Evolutionary conservation across 2,113 vertebrate species (phyloP), one percentile per base, ranked within the genome.

Genomic region (Stigmatopora argus): DNA sequence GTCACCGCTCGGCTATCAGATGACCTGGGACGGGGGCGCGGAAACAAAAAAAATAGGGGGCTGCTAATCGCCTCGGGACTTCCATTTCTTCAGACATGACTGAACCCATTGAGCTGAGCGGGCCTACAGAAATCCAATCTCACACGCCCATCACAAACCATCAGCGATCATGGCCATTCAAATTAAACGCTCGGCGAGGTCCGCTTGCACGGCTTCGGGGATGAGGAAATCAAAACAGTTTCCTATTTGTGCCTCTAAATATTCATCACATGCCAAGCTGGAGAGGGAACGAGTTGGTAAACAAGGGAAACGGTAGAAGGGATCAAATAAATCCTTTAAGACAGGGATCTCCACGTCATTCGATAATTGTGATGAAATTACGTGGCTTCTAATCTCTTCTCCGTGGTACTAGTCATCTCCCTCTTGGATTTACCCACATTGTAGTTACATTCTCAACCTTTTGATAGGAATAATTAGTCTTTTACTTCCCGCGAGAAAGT

Each of bases 321-420:
- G 80, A 85, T 85, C 72, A 89, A 79, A 85, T 81, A 84, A 89
- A 89, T 85, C 86, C 81, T 75, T 81, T 83, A 81, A 85, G 80
- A 81, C 77, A 78, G 75, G 77, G 68, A 82, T 77, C 81, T 78
- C 82, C 78, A 87, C 82, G 83, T 83, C 81, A 69, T 81, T 77
- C 79, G 83, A 89, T 88, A 88, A 89, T 89, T 89, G 86, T 88
- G 86, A 87, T 88, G 81, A 89, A 91, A 90, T 90, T 87, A 91
- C 78, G 85, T 85, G 78, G 74, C 75, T 70, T 81, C 83, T 90
- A 89, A 92, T 91, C 89, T 86, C 82, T 73, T 71, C 62, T 55
- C 82, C 73, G 87, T 85, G 86, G 86, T 83, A 87, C 74, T 70
- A 84, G 81, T 86, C 78, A 84, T 88, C 88, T 85, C 82, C 83